phyloP scores from a whole-genome alignment of 2,888 invertebrate genomes.

The Darwinula stevensoni region DNA sequence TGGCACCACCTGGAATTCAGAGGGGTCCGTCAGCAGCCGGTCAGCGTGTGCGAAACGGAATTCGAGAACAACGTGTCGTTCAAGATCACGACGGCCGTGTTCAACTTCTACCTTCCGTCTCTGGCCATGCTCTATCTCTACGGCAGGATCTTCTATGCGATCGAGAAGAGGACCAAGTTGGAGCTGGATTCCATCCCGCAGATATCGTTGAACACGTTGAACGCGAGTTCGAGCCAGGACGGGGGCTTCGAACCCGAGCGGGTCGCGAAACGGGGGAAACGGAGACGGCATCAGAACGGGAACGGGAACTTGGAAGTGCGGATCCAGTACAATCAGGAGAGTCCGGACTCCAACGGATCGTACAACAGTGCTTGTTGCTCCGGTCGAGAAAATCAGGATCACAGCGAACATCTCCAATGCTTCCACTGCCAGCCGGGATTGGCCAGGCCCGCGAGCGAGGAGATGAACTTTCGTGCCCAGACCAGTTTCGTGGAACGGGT shows the following conservation, averaged over 20 bases:
- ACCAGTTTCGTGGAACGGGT: constrained; percentile 1
- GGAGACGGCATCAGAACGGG: constrained; percentile 7
- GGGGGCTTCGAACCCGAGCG: constrained; percentile 9
- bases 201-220: too few species aligned
- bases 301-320: too few species aligned
- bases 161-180: constrained; percentile 16
- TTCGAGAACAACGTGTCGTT: constrained; percentile 19
- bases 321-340: too few species aligned
- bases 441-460: constrained; percentile 5
- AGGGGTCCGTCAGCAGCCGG: constrained; percentile 10
- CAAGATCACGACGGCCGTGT: constrained; percentile 20
- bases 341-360: too few species aligned
- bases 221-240: too few species aligned
- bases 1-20: constrained; percentile 17
- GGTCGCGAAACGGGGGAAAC: constrained; percentile 3
- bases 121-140: constrained; percentile 20
- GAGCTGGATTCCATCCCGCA: constrained; percentile 11
- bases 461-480: constrained; percentile 4
- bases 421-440: constrained; percentile 6
- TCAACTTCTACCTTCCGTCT: constrained; percentile 22
- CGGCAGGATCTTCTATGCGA: constrained; percentile 19
- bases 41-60: constrained; percentile 20
- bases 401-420: too few species aligned
- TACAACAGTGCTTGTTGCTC: too few species aligned
- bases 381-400: too few species aligned